Evolutionary conservation across 2,888 invertebrate genomes (phyloP).

Genomic region (Lycocerus yunnanus): DNA sequence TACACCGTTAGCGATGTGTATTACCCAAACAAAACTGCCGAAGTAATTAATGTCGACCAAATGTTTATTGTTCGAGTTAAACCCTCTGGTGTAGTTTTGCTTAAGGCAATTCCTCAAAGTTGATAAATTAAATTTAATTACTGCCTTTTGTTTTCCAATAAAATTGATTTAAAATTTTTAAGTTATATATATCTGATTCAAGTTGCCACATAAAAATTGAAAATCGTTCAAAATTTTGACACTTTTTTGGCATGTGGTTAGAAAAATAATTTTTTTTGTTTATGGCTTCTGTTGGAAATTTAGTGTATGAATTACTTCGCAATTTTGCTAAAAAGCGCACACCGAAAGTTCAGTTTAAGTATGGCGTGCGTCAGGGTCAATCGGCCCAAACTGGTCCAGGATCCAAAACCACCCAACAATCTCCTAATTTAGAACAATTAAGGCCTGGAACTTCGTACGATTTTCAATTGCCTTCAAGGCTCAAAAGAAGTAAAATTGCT

Average conservation of each 20-base stretch:
- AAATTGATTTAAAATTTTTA: neutral
- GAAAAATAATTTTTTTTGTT: neutral
- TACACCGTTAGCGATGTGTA: constrained; percentile 50
- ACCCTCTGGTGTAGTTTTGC: constrained; percentile 34
- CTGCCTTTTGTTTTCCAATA: neutral
- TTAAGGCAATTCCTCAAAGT: neutral
- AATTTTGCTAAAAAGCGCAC: neutral
- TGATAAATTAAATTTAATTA: neutral
- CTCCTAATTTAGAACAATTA: neutral
- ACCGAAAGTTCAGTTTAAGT: neutral
- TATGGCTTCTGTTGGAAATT: neutral
- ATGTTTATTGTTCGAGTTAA: constrained; percentile 31
- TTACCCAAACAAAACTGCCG: constrained; percentile 1
- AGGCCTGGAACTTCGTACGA: neutral
- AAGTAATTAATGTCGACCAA: constrained; percentile 15
- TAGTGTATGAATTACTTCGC: neutral
- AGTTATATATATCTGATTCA: no score
- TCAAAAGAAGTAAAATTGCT: neutral
- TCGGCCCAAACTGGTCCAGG: neutral
- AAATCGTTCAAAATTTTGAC: neutral
- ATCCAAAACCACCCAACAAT: neutral
- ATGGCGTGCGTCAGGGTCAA: neutral
- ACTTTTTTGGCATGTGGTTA: neutral
- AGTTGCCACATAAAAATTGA: constrained; percentile 3
- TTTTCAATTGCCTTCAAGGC: neutral